These are phyloP conservation scores for Portunus trituberculatus DNA, from an alignment of 1,140 invertebrate genomes.

Conservation along the genomic window DNA sequence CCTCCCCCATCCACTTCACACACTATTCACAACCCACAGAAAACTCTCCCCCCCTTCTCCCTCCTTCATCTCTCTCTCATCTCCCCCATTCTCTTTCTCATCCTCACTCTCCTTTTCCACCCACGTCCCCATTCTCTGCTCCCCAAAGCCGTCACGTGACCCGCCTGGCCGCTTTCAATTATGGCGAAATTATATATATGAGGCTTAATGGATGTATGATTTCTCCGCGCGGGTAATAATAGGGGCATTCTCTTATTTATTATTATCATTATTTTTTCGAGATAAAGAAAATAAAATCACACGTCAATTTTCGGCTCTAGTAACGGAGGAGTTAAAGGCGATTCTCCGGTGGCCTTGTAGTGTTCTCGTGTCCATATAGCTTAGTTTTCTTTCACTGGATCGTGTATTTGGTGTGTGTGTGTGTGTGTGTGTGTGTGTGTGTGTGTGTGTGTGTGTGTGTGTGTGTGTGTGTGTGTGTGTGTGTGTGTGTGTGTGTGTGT, in stretches of 20 bases:
- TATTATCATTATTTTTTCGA: conserved; percentile 3
- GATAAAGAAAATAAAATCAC: neutral
- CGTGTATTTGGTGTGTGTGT: neutral
- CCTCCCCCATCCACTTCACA: neutral
- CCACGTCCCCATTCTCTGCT: neutral
- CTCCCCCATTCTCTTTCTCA: no score
- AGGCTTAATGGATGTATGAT: neutral
- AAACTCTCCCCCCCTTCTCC: no score
- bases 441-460: conserved; percentile 20
- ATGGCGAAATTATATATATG: conserved; percentile 24
- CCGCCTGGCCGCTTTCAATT: neutral
- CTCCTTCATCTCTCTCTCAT: no score
- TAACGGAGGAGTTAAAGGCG: neutral
- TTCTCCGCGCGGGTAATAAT: neutral
- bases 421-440: neutral
- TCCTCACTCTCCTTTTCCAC: no score
- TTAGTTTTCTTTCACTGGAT: neutral
- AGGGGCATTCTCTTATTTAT: conserved; percentile 14
- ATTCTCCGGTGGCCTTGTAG: neutral
- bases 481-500: neutral
- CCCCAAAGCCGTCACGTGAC: neutral
- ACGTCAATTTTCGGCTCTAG: neutral
- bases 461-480: neutral
- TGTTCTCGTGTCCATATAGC: neutral
- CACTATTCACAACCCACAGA: no score